Base-by-base conservation (phyloP, 2,797 vertebrate genomes). In the Myioborus miniatus region DNA sequence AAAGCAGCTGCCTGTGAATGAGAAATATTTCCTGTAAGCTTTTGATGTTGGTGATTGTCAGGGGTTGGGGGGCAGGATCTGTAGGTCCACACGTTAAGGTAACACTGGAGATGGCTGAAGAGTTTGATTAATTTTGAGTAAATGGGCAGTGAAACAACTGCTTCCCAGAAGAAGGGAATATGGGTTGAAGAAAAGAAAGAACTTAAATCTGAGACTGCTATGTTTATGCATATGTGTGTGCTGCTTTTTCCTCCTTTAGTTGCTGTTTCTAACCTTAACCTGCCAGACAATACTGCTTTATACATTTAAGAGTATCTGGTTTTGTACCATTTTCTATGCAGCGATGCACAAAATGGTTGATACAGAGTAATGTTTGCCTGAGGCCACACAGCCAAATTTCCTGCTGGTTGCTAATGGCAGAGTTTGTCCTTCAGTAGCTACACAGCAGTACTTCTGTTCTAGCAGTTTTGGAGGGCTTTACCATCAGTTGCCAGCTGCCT, bases 351-450 rank as follows among this genome's bases (percentile, higher is more conserved):
- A 52, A 82, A 21, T 50, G 36, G 58, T 49, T 71, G 37, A 74
- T 67, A 30, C 0, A 1, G 14, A 30, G 49, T 53, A 56, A 71
- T 18, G 26, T 71, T 80, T 83, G 63, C 83, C 64, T 27, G 20
- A 46, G 93, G 84, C 63, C 4, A 13, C 20, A 8, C 34, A 72
- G 88, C 37, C 84, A 87, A 70, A 83, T 68, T 56, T 63, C 58
- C 36, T 1, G 0, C 46, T 47, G 62, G 22, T 59, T 77, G 59
- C 68, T 80, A 36, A 46, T 59, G 60, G 74, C 18, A 44, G 72
- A 55, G 82, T 69, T 87, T 89, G 47, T 76, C 89, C 59, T 70
- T 92, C 69, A 46, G 24, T 53, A 90, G 30, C 60, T 92, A 56
- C 49, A 6, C 16, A 74, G 78, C 39, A 59, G 52, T 87, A 44